A percentile compares a stretch with the other conserved stretches of the same genome.
Conservation (phyloP, 2,113 vertebrate genomes). For the Enhydra lutris region DNA sequence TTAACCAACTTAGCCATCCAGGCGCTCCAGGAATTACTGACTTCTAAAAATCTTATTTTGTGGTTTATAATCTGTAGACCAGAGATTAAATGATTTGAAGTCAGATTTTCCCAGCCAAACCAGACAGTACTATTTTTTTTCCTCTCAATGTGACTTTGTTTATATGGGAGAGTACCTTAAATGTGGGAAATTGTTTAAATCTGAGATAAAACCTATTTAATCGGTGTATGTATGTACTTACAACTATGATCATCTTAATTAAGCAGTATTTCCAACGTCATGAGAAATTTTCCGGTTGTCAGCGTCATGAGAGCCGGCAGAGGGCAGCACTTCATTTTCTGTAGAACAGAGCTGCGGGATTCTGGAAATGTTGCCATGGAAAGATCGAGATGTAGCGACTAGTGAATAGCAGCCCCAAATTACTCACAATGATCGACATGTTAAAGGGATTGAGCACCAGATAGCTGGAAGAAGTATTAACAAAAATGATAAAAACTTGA, state of each 20-base stretch:
- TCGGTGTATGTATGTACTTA: not conserved
- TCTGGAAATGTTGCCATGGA: not conserved
- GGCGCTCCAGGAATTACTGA: not conserved
- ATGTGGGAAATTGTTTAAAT: not conserved
- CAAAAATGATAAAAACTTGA: not conserved
- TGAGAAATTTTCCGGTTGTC: not conserved
- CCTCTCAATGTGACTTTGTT: not conserved
- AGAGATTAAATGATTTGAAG: not conserved
- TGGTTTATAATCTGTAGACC: not conserved
- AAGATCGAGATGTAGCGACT: not conserved
- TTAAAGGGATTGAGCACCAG: not conserved
- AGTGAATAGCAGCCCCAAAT: not conserved
- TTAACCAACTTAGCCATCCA: not conserved
- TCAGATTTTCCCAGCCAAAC: not conserved
- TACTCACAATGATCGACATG: not conserved
- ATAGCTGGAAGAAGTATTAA: not conserved
- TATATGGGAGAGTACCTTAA: not conserved
- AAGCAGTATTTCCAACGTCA: not conserved
- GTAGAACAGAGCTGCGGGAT: not conserved
- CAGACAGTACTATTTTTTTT: not conserved
- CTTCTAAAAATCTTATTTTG: not conserved
- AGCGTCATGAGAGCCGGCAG: conserved; percentile 22
- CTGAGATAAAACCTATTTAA: not conserved
- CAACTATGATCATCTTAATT: not conserved
- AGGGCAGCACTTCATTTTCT: conserved; percentile 55